Base-by-base conservation (phyloP, 2,888 invertebrate genomes). In the Apodemia duryi region DNA sequence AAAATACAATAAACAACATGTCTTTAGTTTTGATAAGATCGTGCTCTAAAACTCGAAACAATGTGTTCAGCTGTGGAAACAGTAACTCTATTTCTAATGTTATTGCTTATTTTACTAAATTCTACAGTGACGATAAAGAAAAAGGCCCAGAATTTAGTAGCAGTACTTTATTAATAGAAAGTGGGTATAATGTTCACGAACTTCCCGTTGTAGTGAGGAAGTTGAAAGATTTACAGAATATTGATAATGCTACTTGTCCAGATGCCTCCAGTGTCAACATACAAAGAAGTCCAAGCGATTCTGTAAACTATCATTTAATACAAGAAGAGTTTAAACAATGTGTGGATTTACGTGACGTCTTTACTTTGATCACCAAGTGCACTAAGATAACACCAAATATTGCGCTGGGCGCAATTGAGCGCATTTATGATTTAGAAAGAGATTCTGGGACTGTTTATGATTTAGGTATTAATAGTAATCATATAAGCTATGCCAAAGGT, bases 151-250 rank as follows among this genome's bases (percentile, higher is more conserved):
- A 88, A 69, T 86, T 85, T 68, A 82, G 78, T 65, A 84, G 79
- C 63, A 89, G 86, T 70, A 93, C 93, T 10, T 93, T 95, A 66
- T 79, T 95, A 61, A 84, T 95, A 65, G 95, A 96, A 83, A 94
- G 94, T 77, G 95, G 95, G 5, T 83, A 89, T n/a, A 91, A 93
- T 65, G 94, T 95, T 32, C 93, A 94, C 73, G 95, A 95, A 78
- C 86, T 95, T 62, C 95, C 95, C 2, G 85, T 95, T 13, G 92
- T 95, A 64, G 93, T 95, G 38, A 89, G 93, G 65, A 93, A 86
- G 77, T 75, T 92, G 46, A 88, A 83, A 74, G 84, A 92, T 71
- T 73, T 93, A 46, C 74, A 82, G 6, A 82, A 83, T 43, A 76
- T 88, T 6, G 78, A 82, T 5, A 57, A 29, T 29, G 32, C 6